A percentile compares a stretch with the other conserved stretches of the same genome.
Conservation (phyloP, 2,888 invertebrate species). For the Strigamia maritima region DNA sequence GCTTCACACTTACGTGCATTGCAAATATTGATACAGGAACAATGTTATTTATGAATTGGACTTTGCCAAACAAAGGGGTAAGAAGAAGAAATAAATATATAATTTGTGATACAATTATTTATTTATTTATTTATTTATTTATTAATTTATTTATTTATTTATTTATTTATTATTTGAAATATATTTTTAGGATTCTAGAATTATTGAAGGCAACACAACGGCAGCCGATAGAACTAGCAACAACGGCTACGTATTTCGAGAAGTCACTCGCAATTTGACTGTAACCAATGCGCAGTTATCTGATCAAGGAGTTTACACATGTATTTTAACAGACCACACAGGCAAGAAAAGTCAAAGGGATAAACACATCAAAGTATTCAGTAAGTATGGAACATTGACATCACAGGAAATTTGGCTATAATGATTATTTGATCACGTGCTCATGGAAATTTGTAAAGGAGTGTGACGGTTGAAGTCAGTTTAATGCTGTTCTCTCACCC, state of each 20-base stretch:
- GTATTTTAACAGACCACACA: slow-evolving; percentile 41
- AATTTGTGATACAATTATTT: too few relatives aligned
- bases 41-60: slow-evolving; percentile 44
- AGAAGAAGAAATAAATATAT: too few relatives aligned
- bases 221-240: slow-evolving; percentile 34
- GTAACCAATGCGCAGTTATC: slow-evolving; percentile 36
- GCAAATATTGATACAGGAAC: slow-evolving; percentile 45
- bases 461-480: too few relatives aligned
- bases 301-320: slow-evolving; percentile 41
- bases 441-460: too few relatives aligned
- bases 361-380: slow-evolving; percentile 41
- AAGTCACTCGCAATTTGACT: slow-evolving; percentile 40
- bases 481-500: too few relatives aligned
- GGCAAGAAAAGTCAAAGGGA: slow-evolving; percentile 35
- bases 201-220: slow-evolving; percentile 16
- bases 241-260: slow-evolving; percentile 36
- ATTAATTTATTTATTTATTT: too few relatives aligned
- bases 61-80: slow-evolving; percentile 43
- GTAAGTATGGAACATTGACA: too few relatives aligned
- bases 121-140: too few relatives aligned
- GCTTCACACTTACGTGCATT: slow-evolving; percentile 45
- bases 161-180: too few relatives aligned
- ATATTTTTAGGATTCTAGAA: slow-evolving; percentile 36
- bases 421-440: too few relatives aligned
- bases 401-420: too few relatives aligned